phyloP scores from a whole-genome alignment of 2,888 invertebrate genomes.

The Anthrax anthrax region DNA sequence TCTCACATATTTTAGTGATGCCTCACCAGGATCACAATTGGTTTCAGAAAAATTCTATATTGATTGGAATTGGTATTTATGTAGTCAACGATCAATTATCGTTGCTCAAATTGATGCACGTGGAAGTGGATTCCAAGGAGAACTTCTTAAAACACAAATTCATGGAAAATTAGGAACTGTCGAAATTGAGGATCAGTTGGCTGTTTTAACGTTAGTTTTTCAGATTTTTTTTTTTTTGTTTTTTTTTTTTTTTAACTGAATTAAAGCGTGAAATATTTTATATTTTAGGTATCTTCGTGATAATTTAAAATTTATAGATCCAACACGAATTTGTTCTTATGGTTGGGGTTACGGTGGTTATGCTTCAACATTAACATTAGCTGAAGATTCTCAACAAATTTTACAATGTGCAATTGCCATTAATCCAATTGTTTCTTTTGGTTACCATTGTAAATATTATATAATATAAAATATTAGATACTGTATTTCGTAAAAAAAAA shows the following conservation, averaged over 20 bases:
- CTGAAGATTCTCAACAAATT: conserved; percentile 57
- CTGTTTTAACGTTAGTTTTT: conserved; percentile 44
- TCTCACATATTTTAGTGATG: conserved; percentile 41
- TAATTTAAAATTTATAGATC: conserved; percentile 69
- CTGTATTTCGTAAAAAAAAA: background rate
- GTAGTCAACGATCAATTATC: conserved; percentile 67
- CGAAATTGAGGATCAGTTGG: conserved; percentile 66
- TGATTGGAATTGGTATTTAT: conserved; percentile 74
- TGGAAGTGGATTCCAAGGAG: conserved; percentile 74
- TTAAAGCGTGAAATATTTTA: background rate
- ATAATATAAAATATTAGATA: background rate
- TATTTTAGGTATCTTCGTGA: conserved; percentile 53
- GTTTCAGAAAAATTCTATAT: conserved; percentile 69
- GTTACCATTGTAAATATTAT: conserved; percentile 52
- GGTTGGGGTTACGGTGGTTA: conserved; percentile 82
- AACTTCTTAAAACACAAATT: conserved; percentile 53
- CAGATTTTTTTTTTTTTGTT: background rate
- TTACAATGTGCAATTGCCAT: conserved; percentile 75
- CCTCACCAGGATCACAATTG: conserved; percentile 68
- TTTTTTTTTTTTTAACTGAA: no score
- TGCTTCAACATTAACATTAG: conserved; percentile 64
- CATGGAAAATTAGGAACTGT: conserved; percentile 57
- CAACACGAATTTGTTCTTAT: conserved; percentile 65
- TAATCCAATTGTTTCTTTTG: conserved; percentile 76
- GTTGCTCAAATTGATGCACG: conserved; percentile 81